Conservation (phyloP, 2,113 vertebrate genomes). For the Rhinopithecus roxellana region DNA sequence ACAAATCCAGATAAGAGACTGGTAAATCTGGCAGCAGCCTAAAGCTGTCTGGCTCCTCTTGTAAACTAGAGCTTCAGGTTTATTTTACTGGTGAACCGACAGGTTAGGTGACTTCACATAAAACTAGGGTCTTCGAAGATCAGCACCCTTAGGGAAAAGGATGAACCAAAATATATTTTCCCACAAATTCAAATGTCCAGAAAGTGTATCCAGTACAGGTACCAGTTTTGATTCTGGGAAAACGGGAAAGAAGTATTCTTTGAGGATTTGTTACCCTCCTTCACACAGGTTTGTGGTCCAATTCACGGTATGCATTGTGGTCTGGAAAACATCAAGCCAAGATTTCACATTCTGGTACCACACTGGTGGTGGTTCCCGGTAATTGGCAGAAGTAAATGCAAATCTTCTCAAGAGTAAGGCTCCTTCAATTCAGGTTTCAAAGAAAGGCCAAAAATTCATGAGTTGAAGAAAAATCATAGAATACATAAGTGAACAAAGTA, state of each 20-base stretch:
- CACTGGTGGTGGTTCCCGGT: not conserved
- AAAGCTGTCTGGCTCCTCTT: not conserved
- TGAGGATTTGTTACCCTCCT: not conserved
- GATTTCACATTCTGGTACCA: not conserved
- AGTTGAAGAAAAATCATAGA: not conserved
- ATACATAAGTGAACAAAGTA: not conserved
- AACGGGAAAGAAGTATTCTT: not conserved
- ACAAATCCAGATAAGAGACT: not conserved
- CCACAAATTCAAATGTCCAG: not conserved
- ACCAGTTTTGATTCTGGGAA: not conserved
- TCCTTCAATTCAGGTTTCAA: not conserved
- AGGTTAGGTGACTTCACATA: not conserved
- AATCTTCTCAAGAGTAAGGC: not conserved
- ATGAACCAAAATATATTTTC: not conserved
- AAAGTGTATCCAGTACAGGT: not conserved
- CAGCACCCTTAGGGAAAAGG: not conserved
- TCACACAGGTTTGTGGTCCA: not conserved
- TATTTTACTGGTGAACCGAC: not conserved
- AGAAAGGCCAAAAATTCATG: constrained; percentile 13
- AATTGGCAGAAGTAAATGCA: not conserved
- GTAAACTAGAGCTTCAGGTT: not conserved
- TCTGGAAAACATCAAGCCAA: not conserved
- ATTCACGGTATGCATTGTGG: not conserved
- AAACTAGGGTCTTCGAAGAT: not conserved
- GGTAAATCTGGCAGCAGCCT: too few relatives aligned